A percentile compares a stretch with the other conserved stretches of the same genome.
Conservation (phyloP, 2,113 vertebrate species). For the Corydoras sp. region DNA sequence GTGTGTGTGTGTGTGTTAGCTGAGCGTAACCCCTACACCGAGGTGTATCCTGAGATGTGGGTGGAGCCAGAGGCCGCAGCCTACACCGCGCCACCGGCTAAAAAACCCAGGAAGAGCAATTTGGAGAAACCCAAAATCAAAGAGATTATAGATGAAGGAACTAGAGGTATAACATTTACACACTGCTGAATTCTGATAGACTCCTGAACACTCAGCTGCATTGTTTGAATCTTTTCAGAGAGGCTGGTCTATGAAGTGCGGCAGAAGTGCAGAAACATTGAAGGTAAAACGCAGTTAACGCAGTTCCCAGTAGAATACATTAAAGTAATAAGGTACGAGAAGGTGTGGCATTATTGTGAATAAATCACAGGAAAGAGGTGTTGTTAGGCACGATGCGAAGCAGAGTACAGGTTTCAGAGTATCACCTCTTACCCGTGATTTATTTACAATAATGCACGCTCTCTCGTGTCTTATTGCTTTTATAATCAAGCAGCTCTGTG, state of each 20-base stretch:
- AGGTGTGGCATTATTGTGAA: too few species aligned
- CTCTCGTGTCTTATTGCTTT: too few species aligned
- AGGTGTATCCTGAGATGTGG: slow-evolving; percentile 96
- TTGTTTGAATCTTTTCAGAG: slow-evolving; percentile 64
- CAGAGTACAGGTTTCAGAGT: too few species aligned
- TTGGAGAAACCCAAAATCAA: slow-evolving; percentile 92
- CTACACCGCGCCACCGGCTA: slow-evolving; percentile 83
- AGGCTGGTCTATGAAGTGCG: slow-evolving; percentile 85
- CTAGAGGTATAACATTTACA: slow-evolving; percentile 72
- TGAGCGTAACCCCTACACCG: slow-evolving; percentile 91
- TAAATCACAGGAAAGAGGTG: too few species aligned
- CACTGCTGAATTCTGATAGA: background rate
- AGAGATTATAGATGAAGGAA: slow-evolving; percentile 95
- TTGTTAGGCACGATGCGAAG: too few species aligned
- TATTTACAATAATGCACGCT: too few species aligned
- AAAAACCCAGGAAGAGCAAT: slow-evolving; percentile 90
- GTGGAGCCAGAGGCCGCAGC: slow-evolving; percentile 85
- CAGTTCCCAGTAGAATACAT: too few species aligned
- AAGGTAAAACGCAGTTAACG: slow-evolving; percentile 67
- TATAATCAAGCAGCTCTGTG: too few species aligned
- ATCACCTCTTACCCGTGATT: too few species aligned
- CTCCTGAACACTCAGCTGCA: background rate
- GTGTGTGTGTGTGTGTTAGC: slow-evolving; percentile 60
- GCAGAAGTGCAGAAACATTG: slow-evolving; percentile 92
- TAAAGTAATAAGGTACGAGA: too few species aligned